Evolutionary conservation across 2,113 vertebrate genomes (phyloP).

Genomic region (Panthera leo): DNA sequence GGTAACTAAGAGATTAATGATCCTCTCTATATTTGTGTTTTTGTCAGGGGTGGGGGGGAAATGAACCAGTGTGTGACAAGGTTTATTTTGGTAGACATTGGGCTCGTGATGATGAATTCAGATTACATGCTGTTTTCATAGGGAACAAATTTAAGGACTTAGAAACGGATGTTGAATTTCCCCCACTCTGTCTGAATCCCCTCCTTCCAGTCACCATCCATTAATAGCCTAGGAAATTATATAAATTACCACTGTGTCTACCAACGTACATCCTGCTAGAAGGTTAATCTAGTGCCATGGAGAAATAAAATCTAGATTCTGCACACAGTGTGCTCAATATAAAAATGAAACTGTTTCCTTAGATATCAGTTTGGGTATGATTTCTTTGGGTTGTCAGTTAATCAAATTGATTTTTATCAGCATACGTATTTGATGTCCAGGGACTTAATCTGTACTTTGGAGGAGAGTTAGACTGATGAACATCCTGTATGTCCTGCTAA

Average conservation of each 20-base stretch:
- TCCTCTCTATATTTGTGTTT: neutral
- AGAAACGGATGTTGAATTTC: constrained; percentile 1
- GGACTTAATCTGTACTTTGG: neutral
- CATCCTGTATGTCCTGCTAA: neutral
- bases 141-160: neutral
- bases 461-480: neutral
- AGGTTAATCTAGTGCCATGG: neutral
- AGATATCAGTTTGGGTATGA: neutral
- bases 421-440: neutral
- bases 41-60: neutral
- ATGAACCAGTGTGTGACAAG: neutral
- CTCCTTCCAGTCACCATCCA: neutral
- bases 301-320: neutral
- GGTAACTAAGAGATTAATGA: neutral
- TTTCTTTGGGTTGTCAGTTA: neutral
- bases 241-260: neutral
- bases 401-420: neutral
- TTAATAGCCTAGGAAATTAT: neutral
- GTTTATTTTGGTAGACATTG: neutral
- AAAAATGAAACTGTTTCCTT: constrained; percentile 23
- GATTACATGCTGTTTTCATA: neutral
- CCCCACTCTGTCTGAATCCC: no score
- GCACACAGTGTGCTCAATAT: neutral
- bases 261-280: neutral
- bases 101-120: neutral